phyloP scores from a whole-genome alignment of 2,113 vertebrate genomes.

The Budorcas taxicolor region DNA sequence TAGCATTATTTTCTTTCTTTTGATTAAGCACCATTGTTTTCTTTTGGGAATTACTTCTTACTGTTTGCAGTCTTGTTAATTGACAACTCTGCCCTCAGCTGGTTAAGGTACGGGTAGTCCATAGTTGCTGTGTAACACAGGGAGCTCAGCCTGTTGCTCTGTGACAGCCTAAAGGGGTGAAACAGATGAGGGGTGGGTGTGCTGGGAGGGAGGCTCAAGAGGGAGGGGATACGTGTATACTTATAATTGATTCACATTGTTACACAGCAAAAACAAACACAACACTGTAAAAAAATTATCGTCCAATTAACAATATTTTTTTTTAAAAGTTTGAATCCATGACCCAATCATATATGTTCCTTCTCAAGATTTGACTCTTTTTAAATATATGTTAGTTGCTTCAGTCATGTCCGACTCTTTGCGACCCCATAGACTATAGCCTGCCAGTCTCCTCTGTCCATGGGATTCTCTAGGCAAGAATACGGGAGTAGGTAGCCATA shows the following conservation, averaged over 20 bases:
- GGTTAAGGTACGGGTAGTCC: background rate
- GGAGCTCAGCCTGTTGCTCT: background rate
- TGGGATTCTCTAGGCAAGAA: background rate
- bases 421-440: background rate
- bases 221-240: background rate
- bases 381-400: background rate
- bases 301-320: background rate
- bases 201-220: background rate
- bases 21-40: background rate
- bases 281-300: background rate
- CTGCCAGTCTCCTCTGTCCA: background rate
- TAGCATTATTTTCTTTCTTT: background rate
- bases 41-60: background rate
- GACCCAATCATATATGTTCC: background rate
- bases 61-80: background rate
- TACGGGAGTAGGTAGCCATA: background rate
- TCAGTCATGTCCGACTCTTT: background rate
- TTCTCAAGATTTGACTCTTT: background rate
- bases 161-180: background rate
- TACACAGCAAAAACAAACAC: background rate
- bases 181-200: background rate
- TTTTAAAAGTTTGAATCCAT: background rate
- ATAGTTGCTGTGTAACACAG: background rate
- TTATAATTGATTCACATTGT: background rate
- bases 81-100: background rate